Conservation (phyloP, 2,797 vertebrate genomes). For the Heteromormyrus szaboi region DNA sequence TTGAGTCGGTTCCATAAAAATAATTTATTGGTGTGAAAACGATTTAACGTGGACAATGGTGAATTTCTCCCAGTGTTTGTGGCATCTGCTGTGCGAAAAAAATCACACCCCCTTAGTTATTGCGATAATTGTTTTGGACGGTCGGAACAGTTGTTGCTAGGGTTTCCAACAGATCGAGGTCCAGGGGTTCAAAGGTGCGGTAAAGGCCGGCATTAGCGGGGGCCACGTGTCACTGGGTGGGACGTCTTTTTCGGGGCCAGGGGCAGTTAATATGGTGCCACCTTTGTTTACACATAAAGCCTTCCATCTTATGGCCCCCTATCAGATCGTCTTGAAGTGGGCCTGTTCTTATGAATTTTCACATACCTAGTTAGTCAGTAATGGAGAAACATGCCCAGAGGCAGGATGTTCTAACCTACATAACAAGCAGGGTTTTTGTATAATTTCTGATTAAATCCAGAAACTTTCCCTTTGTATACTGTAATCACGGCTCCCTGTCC, state of each 20-base stretch:
- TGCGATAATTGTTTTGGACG: not conserved
- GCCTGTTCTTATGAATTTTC: not conserved
- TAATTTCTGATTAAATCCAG: not conserved
- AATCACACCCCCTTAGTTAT: not conserved
- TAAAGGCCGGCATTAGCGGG: not conserved
- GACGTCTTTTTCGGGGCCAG: not conserved
- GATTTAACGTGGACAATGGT: not conserved
- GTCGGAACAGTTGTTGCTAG: not conserved
- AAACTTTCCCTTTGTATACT: not conserved
- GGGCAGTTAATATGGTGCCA: not conserved
- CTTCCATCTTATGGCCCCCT: not conserved
- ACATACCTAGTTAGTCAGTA: not conserved
- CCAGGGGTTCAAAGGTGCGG: not conserved
- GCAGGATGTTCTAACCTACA: not conserved
- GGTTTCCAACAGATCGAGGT: not conserved
- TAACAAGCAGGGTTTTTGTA: not conserved
- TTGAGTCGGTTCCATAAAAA: not conserved
- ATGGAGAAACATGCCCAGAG: not conserved
- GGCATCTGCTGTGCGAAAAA: not conserved
- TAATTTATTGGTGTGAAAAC: not conserved
- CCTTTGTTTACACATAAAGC: not conserved
- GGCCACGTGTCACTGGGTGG: not conserved
- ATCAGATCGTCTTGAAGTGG: not conserved
- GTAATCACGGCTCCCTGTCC: not conserved
- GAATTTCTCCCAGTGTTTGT: not conserved